Conservation (phyloP, 2,888 invertebrate genomes). For the Allacma fusca region DNA sequence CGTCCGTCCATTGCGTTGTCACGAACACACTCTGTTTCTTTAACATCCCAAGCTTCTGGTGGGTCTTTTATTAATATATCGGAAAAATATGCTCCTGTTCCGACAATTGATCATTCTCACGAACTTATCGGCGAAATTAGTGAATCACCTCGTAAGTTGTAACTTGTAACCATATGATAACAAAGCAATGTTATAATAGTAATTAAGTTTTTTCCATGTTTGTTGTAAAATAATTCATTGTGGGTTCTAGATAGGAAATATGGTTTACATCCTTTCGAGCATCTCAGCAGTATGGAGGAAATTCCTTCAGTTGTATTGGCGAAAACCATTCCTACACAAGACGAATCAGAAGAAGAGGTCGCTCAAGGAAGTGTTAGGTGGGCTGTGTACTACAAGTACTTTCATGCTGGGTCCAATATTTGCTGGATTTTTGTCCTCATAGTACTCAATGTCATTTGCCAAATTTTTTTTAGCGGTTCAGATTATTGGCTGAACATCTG, state of each 20-base stretch:
- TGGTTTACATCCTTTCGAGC: neutral
- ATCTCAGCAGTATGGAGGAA: slow-evolving; percentile 23
- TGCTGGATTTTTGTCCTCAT: slow-evolving; percentile 69
- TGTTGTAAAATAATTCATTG: neutral
- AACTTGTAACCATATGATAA: no score
- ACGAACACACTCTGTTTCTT: neutral
- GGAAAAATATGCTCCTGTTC: neutral
- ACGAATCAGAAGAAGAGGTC: slow-evolving; percentile 19
- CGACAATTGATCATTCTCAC: neutral
- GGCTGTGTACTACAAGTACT: slow-evolving; percentile 73
- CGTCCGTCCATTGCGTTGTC: neutral
- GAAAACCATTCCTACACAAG: neutral
- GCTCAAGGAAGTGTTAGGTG: slow-evolving; percentile 6
- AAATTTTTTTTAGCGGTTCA: slow-evolving; percentile 74
- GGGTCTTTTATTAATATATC: neutral
- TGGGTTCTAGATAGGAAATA: neutral
- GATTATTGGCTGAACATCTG: slow-evolving; percentile 83
- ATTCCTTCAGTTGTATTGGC: neutral
- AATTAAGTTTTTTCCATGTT: no score
- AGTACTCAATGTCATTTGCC: slow-evolving; percentile 72
- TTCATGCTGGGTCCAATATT: slow-evolving; percentile 74
- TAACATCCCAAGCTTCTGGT: slow-evolving; percentile 23
- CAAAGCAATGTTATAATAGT: no score
- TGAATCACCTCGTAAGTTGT: neutral
- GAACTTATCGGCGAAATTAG: neutral